Evolutionary conservation across 92 coral and sea anemone species (phyloP).

Genomic region (Desmophyllum pertusum): DNA sequence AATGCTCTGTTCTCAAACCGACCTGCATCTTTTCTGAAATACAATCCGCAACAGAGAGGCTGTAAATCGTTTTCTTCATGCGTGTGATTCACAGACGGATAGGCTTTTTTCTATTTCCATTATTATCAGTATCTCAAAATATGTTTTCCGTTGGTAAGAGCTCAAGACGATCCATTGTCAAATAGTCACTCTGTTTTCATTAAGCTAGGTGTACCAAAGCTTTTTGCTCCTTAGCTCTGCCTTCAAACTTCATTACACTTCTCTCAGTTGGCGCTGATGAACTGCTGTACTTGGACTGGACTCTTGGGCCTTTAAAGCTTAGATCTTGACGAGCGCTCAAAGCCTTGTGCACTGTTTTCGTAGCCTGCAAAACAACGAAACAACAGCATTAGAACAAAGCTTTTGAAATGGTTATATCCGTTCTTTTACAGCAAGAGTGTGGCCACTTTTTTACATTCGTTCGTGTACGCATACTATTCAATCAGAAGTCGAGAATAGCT

Average conservation of each 20-base stretch:
- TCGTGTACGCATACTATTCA: no score
- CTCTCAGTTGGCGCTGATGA: slow-evolving; percentile 22
- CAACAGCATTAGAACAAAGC: background rate
- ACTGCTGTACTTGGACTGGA: slow-evolving; percentile 37
- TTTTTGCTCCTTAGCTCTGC: slow-evolving; percentile 40
- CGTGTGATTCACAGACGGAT: background rate
- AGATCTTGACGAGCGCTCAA: slow-evolving; percentile 83
- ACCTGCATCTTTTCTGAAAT: background rate
- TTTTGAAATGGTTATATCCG: background rate
- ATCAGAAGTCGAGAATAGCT: no score
- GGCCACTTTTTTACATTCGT: background rate
- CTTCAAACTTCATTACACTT: slow-evolving; percentile 36
- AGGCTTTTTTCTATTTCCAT: no score
- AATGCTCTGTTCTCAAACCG: background rate
- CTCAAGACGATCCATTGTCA: background rate
- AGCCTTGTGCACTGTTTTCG: slow-evolving; percentile 80
- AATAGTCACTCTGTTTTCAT: background rate
- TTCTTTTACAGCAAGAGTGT: background rate
- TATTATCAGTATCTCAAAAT: background rate
- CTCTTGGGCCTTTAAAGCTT: slow-evolving; percentile 84
- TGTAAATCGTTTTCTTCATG: background rate
- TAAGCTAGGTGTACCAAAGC: slow-evolving; percentile 50
- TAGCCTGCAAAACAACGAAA: slow-evolving; percentile 58
- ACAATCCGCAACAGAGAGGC: background rate
- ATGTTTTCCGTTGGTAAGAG: background rate